phyloP scores from a whole-genome alignment of 2,113 vertebrate genomes.

The Prietella phreatophila region DNA sequence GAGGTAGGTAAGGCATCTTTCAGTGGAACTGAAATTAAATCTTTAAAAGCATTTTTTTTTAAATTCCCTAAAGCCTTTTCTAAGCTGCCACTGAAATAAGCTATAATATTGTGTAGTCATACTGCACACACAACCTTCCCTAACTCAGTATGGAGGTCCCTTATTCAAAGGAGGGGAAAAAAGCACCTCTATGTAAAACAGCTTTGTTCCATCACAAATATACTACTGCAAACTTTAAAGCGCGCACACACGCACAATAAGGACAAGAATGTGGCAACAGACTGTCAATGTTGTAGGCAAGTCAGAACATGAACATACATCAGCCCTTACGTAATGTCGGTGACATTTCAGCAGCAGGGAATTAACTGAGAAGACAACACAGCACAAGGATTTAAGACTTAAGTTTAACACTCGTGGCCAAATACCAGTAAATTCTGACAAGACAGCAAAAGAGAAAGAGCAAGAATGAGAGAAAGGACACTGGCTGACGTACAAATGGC shows the following conservation, averaged over 20 bases:
- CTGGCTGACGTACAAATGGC: not conserved
- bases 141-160: not conserved
- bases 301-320: slow-evolving; percentile 4
- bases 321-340: slow-evolving; percentile 9
- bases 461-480: not conserved
- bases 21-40: not conserved
- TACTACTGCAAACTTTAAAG: not conserved
- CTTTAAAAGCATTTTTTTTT: not conserved
- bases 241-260: not conserved
- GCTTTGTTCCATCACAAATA: not conserved
- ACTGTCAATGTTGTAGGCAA: slow-evolving; percentile 19
- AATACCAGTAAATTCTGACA: not conserved
- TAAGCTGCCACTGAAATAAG: not conserved
- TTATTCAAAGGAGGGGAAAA: not conserved
- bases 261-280: slow-evolving; percentile 40
- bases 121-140: not conserved
- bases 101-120: not conserved
- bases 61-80: not conserved
- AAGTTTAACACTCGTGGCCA: not conserved
- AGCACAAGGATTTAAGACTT: not conserved
- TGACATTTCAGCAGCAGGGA: not conserved
- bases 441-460: not conserved
- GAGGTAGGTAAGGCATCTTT: not conserved
- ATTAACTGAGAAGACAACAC: not conserved
- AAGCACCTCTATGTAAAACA: not conserved